Evolutionary conservation across 2,797 vertebrate species (phyloP), one percentile per base, ranked within the genome.

Genomic region (Sciurus carolinensis): DNA sequence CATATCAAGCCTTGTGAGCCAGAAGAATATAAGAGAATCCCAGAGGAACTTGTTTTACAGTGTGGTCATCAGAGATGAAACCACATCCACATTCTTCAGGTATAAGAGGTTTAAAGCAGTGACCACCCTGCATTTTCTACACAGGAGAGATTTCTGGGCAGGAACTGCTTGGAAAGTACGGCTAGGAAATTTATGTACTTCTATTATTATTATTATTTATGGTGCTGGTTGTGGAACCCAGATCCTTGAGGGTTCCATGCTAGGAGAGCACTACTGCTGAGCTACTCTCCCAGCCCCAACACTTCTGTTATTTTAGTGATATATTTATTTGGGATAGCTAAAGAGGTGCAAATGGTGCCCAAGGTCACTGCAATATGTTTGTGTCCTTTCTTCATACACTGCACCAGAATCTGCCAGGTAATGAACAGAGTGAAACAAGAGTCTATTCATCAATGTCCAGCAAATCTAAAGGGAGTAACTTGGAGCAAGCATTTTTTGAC

Each of bases 401-500:
- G 15, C 28, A 79, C 59, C 62, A 83, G 24, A 94, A 88, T 90
- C 22, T 88, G 20, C 42, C 5, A 91, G 42, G 10, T 66, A 87
- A 57, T 62, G 64, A 95, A 94, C 72, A 86, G 11, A 44, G 22
- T 67, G 28, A 91, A 93, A 90, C 22, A 26, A 80, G 17, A 13
- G 17, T 66, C 5, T 79, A 33, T 93, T 83, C 22, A 12, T 12
- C 73, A 39, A 91, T 50, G 39, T 75, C 42, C 44, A 54, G 13
- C 13, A 62, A 91, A 86, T 86, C 52, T 77, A 92, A 95, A 95
- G 50, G 42, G n/a, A 91, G 10, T 73, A 83, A 90, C 64, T 91
- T 13, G 30, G 66, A 54, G n/a, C 15, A 91, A 87, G 36, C 83
- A 26, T 91, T 79, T 86, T 79, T 76, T 71, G 24, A 87, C 20